Evolutionary conservation across 2,888 invertebrate species (phyloP), one percentile per base, ranked within the genome.

Genomic region (Dysmachus trigonus): DNA sequence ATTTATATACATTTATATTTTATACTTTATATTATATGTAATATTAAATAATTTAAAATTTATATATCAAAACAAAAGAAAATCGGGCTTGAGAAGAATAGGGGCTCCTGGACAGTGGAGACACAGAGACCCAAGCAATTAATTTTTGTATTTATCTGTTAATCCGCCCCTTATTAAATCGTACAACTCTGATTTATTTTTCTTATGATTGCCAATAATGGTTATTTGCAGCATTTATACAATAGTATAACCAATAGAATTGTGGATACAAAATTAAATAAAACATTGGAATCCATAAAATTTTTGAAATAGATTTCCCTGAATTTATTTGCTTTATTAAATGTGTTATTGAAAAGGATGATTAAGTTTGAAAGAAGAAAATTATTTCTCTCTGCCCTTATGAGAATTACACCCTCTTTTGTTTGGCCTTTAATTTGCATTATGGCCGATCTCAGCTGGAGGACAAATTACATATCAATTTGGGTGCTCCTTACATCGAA

Each of bases 401-500:
- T 41, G 38, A 41, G 38, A 41, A 15, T 15, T 41, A 15, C 10
- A 10, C 38, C 10, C 38, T 10, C 1, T 38, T 38, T 38, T 41
- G 3, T 41, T 41, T 41, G 13, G 3, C 38, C 3, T 4, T 41
- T 41, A 41, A 41, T 41, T 41, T 41, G 38, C 38, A 41, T 41
- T 41, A 41, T 15, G 15, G n/a, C 22, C 13, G 35, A 30, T 1
- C 82, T 82, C 62, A 82, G 82, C 71, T 62, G 71, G n/a, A 35
- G 38, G 30, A 31, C 27, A 38, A 71, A 83, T 83, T 83, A 83
- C 27, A 72, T 27, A 72, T 83, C 83, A 83, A 83, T 83, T 83
- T 83, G 72, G 72, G 71, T 22, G 8, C 30, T n/a, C 22, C 35
- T 71, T 71, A n/a, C n/a, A n/a, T 15, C 62, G 15, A 22, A 82